Conservation (phyloP, 2,888 invertebrate genomes). For the Mamestra brassicae region DNA sequence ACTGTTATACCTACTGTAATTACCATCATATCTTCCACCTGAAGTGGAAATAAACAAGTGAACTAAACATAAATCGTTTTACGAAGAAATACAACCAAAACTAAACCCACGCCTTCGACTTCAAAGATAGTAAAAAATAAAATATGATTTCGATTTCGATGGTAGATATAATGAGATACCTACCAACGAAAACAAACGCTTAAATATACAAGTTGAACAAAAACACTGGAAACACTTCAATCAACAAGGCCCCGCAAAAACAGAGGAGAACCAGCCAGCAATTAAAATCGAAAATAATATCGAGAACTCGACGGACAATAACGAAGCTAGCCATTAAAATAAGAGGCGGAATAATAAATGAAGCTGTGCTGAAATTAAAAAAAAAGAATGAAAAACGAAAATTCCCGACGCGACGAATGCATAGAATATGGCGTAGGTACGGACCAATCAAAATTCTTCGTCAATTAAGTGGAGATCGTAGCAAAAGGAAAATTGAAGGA, state of each 20-base stretch:
- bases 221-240: constrained; percentile 73
- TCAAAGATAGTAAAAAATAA: constrained; percentile 42
- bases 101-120: constrained; percentile 4
- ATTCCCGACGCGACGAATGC: constrained; percentile 83
- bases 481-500: constrained; percentile 90
- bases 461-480: constrained; percentile 90
- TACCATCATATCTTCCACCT: too few species aligned
- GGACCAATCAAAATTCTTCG: constrained; percentile 90
- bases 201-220: constrained; percentile 71
- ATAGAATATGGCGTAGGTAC: constrained; percentile 87
- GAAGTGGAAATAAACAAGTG: background rate
- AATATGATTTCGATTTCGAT: constrained; percentile 12
- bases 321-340: constrained; percentile 90
- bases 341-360: constrained; percentile 89
- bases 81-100: background rate
- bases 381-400: constrained; percentile 67
- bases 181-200: constrained; percentile 55
- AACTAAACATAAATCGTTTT: too few species aligned
- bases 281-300: constrained; percentile 88
- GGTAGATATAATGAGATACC: constrained; percentile 45
- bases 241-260: constrained; percentile 74
- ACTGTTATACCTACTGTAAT: background rate
- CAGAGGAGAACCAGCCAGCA: constrained; percentile 77
- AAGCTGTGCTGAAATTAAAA: constrained; percentile 81
- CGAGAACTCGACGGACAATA: constrained; percentile 84